phyloP scores from a whole-genome alignment of 2,113 vertebrate genomes.

The Malaclemys terrapin region DNA sequence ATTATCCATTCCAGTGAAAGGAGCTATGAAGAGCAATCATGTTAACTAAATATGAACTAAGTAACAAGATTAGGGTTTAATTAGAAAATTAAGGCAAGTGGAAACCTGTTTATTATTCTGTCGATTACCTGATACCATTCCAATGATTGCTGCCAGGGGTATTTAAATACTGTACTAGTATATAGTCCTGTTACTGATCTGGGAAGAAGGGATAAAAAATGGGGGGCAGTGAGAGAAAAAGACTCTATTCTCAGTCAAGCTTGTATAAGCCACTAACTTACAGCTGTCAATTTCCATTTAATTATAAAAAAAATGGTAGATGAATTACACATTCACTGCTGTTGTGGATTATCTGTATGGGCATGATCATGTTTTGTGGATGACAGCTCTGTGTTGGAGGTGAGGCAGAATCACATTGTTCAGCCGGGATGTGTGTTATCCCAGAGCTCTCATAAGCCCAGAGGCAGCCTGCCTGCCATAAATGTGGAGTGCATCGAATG shows the following conservation, averaged over 20 bases:
- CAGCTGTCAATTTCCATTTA: neutral
- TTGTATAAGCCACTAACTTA: slow-evolving; percentile 1
- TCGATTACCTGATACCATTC: neutral
- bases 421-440: neutral
- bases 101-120: slow-evolving; percentile 36
- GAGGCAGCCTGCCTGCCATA: rapidly evolving
- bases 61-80: slow-evolving; percentile 61
- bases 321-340: neutral
- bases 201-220: slow-evolving; percentile 7
- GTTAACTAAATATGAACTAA: slow-evolving; percentile 44
- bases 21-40: slow-evolving; percentile 38
- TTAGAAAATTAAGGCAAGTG: slow-evolving; percentile 35
- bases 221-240: neutral
- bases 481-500: neutral
- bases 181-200: neutral
- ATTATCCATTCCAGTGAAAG: neutral
- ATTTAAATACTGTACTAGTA: slow-evolving; percentile 35
- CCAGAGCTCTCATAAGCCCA: neutral
- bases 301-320: neutral
- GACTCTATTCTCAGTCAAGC: neutral
- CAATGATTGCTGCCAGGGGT: neutral
- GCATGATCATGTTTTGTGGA: neutral
- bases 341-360: neutral
- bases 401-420: neutral
- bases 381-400: rapidly evolving